These are phyloP conservation scores for Tricholauxania praeusta DNA, from an alignment of 2,888 invertebrate species.

Conservation along the genomic window DNA sequence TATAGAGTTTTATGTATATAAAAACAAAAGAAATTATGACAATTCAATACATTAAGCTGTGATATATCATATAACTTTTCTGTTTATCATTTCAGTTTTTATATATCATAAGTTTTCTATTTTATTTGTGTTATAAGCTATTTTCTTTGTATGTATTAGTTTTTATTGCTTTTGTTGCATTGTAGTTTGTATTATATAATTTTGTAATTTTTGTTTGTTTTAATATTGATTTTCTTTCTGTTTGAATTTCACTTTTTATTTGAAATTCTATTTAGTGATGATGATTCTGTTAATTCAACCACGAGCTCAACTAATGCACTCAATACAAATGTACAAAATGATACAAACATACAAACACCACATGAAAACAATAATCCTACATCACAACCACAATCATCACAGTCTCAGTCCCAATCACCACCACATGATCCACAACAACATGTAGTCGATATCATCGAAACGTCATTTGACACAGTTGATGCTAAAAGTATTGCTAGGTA, in stretches of 20 bases:
- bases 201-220: conserved; percentile 43
- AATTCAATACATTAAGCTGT: neutral
- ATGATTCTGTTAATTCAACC: conserved; percentile 56
- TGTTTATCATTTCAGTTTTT: conserved; percentile 28
- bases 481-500: conserved; percentile 59
- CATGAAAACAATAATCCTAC: conserved; percentile 49
- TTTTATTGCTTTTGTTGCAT: conserved; percentile 32
- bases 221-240: conserved; percentile 45
- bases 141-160: neutral
- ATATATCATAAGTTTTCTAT: too few relatives aligned
- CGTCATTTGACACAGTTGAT: conserved; percentile 64
- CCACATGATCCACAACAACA: conserved; percentile 52
- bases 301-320: conserved; percentile 57
- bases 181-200: conserved; percentile 30
- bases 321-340: conserved; percentile 40
- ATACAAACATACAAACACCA: conserved; percentile 45
- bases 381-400: conserved; percentile 53
- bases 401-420: conserved; percentile 52
- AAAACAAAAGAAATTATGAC: too few relatives aligned
- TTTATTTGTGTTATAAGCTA: too few relatives aligned
- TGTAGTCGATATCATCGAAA: conserved; percentile 58
- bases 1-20: too few relatives aligned
- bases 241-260: conserved; percentile 47
- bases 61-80: conserved; percentile 24
- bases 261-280: conserved; percentile 55